phyloP scores from a whole-genome alignment of 2,113 vertebrate genomes.

The Silurus asotus region DNA sequence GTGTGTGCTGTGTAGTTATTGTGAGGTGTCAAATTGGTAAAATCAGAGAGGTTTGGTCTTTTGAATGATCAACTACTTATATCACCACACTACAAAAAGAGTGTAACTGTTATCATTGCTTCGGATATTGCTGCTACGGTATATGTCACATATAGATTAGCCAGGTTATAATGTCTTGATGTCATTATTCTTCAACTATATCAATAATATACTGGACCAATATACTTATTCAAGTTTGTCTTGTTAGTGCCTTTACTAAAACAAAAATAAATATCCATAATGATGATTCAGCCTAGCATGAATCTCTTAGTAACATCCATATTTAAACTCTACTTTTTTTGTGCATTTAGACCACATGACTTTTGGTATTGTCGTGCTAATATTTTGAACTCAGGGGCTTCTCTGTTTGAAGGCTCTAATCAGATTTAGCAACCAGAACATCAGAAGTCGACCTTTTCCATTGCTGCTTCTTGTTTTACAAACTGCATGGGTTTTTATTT shows the following conservation, averaged over 20 bases:
- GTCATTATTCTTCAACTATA: not conserved
- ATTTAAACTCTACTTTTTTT: not conserved
- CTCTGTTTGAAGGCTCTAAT: slow-evolving; percentile 69
- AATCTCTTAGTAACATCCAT: not conserved
- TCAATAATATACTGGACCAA: not conserved
- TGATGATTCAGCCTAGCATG: not conserved
- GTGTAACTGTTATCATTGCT: not conserved
- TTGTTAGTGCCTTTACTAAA: not conserved
- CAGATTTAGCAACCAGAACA: slow-evolving; percentile 67
- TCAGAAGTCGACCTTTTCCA: slow-evolving; percentile 62
- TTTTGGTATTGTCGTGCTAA: slow-evolving; percentile 67
- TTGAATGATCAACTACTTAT: not conserved
- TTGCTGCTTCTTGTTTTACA: slow-evolving; percentile 61
- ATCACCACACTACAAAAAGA: not conserved
- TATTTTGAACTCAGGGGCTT: slow-evolving; percentile 60
- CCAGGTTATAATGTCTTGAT: not conserved
- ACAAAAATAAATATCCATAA: not conserved
- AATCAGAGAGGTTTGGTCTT: not conserved
- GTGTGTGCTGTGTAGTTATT: not conserved
- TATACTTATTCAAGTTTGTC: not conserved
- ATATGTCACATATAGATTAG: not conserved
- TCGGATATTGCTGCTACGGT: not conserved
- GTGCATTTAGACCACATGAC: slow-evolving; percentile 63
- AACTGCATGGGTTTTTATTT: slow-evolving; percentile 64
- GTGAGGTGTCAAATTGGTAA: not conserved